Conservation (phyloP, 2,797 vertebrate genomes). For the Momotus momota region DNA sequence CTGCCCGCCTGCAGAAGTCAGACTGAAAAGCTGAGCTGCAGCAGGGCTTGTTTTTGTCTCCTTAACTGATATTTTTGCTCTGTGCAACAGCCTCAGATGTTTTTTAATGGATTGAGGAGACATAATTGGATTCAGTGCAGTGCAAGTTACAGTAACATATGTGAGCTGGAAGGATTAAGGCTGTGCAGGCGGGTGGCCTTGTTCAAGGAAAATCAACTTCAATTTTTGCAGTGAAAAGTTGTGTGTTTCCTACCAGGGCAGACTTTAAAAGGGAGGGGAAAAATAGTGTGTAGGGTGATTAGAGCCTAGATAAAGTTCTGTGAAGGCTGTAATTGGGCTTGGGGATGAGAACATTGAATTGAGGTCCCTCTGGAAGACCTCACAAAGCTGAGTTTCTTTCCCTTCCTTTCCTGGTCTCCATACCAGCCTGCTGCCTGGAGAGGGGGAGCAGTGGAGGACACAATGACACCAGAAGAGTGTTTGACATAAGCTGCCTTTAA, state of each 20-base stretch:
- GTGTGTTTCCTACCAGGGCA: slow-evolving; percentile 20
- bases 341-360: neutral
- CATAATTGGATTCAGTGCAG: slow-evolving; percentile 57
- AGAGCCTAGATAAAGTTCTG: neutral
- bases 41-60: neutral
- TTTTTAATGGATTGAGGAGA: slow-evolving; percentile 12
- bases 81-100: neutral
- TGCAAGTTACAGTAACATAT: slow-evolving; percentile 61
- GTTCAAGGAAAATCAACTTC: slow-evolving; percentile 48
- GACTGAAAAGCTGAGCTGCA: neutral
- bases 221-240: slow-evolving; percentile 64
- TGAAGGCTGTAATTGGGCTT: neutral
- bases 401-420: neutral
- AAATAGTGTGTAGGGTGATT: neutral
- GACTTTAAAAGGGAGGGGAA: neutral
- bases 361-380: rapidly evolving
- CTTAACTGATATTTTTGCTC: neutral
- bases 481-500: neutral
- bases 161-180: slow-evolving; percentile 56
- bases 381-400: neutral
- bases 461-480: neutral
- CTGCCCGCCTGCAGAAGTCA: neutral
- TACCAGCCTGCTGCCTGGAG: neutral
- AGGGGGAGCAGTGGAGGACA: neutral
- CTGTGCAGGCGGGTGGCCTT: slow-evolving; percentile 24